Conservation (phyloP, 1,140 invertebrate species). For the Drosophila orena region DNA sequence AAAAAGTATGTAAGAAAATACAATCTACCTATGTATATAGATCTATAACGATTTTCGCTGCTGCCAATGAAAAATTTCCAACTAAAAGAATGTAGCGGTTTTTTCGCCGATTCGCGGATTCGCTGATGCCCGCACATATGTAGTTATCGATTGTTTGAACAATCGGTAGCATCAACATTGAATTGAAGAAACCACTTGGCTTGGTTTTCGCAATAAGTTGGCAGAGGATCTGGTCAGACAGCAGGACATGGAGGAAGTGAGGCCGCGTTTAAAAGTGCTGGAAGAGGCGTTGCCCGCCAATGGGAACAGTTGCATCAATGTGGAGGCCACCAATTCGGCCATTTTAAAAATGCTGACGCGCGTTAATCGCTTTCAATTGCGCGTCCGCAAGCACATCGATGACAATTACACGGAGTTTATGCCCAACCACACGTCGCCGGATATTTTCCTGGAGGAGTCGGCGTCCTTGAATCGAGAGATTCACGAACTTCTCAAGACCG, state of each 20-base stretch:
- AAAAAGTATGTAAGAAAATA: no score
- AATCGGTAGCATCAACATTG: no score
- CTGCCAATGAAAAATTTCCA: no score
- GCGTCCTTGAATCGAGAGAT: slow-evolving; percentile 58
- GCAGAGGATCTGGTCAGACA: neutral
- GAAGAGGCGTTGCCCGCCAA: slow-evolving; percentile 25
- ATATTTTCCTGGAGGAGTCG: slow-evolving; percentile 70
- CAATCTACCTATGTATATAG: neutral
- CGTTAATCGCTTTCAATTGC: slow-evolving; percentile 67
- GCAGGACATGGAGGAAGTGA: slow-evolving; percentile 7
- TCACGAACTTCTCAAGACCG: slow-evolving; percentile 55
- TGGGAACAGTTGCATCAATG: slow-evolving; percentile 16
- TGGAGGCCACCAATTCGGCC: slow-evolving; percentile 64
- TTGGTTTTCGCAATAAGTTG: neutral
- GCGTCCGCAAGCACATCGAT: slow-evolving; percentile 72
- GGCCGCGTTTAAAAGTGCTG: slow-evolving; percentile 21
- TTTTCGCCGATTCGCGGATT: no score
- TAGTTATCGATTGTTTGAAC: neutral
- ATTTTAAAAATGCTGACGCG: slow-evolving; percentile 70
- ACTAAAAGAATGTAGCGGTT: no score
- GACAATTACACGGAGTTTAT: slow-evolving; percentile 79
- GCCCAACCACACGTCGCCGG: slow-evolving; percentile 71
- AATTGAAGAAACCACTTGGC: neutral
- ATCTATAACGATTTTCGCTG: no score
- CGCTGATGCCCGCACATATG: neutral